These are phyloP conservation scores for Dicentrarchus labrax DNA, from an alignment of 2,113 vertebrate genomes.

Conservation along the genomic window DNA sequence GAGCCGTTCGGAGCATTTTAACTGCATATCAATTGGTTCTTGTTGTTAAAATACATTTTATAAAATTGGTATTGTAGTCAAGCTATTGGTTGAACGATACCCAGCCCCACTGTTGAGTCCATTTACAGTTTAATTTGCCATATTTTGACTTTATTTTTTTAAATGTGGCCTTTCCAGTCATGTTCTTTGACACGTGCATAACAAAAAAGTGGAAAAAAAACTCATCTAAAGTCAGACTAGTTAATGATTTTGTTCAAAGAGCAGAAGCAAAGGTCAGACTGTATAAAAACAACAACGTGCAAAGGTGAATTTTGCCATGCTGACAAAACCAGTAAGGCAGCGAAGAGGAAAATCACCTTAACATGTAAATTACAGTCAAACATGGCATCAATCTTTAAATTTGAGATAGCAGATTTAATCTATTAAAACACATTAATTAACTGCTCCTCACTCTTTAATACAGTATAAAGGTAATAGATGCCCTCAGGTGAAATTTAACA, in stretches of 20 bases:
- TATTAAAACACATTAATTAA: constrained; percentile 52
- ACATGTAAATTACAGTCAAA: constrained; percentile 48
- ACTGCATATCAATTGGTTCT: too few species aligned
- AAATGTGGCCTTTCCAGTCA: too few species aligned
- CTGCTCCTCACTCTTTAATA: constrained; percentile 28
- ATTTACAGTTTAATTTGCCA: too few species aligned
- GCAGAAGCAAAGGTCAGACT: constrained; percentile 31
- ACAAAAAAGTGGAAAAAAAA: too few species aligned
- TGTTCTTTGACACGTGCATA: too few species aligned
- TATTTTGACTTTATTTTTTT: too few species aligned
- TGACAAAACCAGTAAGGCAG: background rate
- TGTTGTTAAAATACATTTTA: too few species aligned
- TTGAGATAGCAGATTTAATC: constrained; percentile 31
- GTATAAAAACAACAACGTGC: too few species aligned
- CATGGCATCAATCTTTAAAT: constrained; percentile 26
- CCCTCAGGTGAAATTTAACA: constrained; percentile 58
- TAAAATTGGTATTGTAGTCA: too few species aligned
- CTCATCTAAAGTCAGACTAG: background rate
- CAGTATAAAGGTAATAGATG: constrained; percentile 52
- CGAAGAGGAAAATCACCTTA: constrained; percentile 39
- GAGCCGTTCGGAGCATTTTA: too few species aligned
- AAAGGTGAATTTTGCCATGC: background rate
- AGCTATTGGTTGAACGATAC: too few species aligned
- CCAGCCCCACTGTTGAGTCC: too few species aligned
- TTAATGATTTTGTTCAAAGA: constrained; percentile 24